Conservation (phyloP, 2,888 invertebrate genomes). For the Eristalinus sepulchralis region DNA sequence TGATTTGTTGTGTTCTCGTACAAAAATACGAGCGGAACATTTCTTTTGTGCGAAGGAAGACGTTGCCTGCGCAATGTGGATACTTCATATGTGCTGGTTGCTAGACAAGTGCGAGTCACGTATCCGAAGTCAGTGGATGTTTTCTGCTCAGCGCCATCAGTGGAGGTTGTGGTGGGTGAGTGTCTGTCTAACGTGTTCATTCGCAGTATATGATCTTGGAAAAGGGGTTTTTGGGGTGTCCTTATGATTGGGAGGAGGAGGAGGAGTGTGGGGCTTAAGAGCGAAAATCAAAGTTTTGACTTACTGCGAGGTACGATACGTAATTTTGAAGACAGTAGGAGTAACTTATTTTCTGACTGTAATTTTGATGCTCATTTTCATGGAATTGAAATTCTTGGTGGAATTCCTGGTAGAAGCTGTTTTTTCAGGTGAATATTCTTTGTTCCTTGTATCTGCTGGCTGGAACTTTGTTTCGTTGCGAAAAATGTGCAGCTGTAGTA, state of each 20-base stretch:
- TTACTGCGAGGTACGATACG: no score
- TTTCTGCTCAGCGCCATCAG: background rate
- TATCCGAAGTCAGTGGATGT: background rate
- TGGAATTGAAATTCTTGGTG: no score
- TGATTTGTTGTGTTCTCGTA: background rate
- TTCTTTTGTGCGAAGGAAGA: background rate
- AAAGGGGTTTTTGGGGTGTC: background rate
- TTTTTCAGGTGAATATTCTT: no score
- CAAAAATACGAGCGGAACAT: background rate
- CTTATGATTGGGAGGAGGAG: background rate
- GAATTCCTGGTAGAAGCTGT: no score
- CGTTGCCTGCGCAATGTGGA: background rate
- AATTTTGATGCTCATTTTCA: no score
- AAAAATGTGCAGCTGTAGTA: no score
- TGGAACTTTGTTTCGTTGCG: no score
- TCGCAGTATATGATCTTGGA: background rate
- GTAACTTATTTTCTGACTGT: no score
- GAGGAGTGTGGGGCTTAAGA: no score
- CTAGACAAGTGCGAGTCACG: background rate
- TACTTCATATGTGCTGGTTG: background rate
- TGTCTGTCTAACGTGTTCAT: background rate
- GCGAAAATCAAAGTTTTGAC: no score
- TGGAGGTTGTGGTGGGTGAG: background rate
- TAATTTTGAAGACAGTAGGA: no score
- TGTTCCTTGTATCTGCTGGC: no score